phyloP scores from a whole-genome alignment of 2,888 invertebrate genomes.

The Limenitis camilla region DNA sequence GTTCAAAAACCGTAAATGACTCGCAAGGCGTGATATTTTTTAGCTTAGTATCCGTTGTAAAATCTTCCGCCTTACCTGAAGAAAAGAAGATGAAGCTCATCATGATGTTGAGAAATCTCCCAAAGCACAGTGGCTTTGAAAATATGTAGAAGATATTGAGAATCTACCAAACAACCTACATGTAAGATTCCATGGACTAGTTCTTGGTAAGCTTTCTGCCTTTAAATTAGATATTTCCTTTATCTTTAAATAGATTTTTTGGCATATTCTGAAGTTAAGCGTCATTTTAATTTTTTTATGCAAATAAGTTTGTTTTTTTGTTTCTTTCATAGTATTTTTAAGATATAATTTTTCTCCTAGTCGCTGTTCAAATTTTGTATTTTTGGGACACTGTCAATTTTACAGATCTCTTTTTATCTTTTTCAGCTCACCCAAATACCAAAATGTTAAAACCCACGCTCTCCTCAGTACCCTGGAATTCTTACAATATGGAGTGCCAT shows the following conservation, averaged over 20 bases:
- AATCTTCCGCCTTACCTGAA: slow-evolving; percentile 32
- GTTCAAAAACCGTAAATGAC: slow-evolving; percentile 43
- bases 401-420: background rate
- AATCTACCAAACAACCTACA: slow-evolving; percentile 55
- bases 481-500: slow-evolving; percentile 40
- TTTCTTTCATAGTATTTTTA: too few species aligned
- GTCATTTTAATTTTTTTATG: too few species aligned
- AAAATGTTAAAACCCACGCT: slow-evolving; percentile 39
- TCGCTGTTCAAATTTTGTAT: too few species aligned
- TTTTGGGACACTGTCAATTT: too few species aligned
- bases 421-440: slow-evolving; percentile 38
- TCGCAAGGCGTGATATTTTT: slow-evolving; percentile 54
- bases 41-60: slow-evolving; percentile 51
- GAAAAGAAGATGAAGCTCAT: slow-evolving; percentile 32
- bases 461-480: slow-evolving; percentile 36
- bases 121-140: slow-evolving; percentile 65
- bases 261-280: too few species aligned
- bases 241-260: too few species aligned
- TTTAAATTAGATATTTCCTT: background rate
- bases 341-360: too few species aligned
- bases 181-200: slow-evolving; percentile 63
- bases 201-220: slow-evolving; percentile 49
- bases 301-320: too few species aligned
- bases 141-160: slow-evolving; percentile 53
- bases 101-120: slow-evolving; percentile 35